phyloP scores from a whole-genome alignment of 2,113 vertebrate species.

The Corythoichthys haematopterus region DNA sequence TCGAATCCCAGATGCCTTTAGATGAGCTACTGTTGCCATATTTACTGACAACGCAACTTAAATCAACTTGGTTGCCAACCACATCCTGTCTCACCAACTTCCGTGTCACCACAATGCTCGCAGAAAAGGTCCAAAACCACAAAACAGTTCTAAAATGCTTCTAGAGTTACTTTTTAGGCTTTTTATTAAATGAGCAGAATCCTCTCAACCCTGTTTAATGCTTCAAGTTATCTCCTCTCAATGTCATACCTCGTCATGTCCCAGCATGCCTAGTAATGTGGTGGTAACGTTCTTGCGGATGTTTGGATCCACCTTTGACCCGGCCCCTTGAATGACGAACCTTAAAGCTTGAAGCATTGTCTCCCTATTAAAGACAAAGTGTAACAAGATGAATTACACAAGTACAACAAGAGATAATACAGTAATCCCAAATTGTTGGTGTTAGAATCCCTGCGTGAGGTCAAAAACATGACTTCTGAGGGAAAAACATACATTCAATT shows the following conservation, averaged over 20 bases:
- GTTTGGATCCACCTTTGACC: slow-evolving; percentile 85
- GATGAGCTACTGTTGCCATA: not conserved
- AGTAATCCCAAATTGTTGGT: not conserved
- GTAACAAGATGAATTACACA: not conserved
- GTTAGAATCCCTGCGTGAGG: not conserved
- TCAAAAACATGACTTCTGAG: not conserved
- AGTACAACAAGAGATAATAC: not conserved
- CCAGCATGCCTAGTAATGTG: slow-evolving; percentile 89
- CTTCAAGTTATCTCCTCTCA: slow-evolving; percentile 3
- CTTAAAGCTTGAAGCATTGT: slow-evolving; percentile 94
- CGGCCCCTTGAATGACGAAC: slow-evolving; percentile 92
- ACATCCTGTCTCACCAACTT: slow-evolving; percentile 62
- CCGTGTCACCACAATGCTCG: slow-evolving; percentile 39
- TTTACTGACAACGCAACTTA: slow-evolving; percentile 5
- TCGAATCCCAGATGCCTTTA: not conserved
- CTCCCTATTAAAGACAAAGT: slow-evolving; percentile 72
- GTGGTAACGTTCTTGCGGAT: slow-evolving; percentile 87
- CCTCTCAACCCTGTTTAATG: not conserved
- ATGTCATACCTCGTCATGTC: slow-evolving; percentile 89
- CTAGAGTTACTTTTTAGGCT: not conserved
- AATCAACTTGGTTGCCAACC: slow-evolving; percentile 48
- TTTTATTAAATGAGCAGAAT: slow-evolving; percentile 4
- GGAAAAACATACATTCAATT: not conserved
- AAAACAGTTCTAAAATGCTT: slow-evolving; percentile 4
- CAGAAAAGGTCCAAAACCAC: slow-evolving; percentile 16